A percentile compares a stretch with the other conserved stretches of the same genome.
Evolutionary conservation across 2,797 vertebrate genomes (phyloP).

Genomic region (Oophaga sylvatica): DNA sequence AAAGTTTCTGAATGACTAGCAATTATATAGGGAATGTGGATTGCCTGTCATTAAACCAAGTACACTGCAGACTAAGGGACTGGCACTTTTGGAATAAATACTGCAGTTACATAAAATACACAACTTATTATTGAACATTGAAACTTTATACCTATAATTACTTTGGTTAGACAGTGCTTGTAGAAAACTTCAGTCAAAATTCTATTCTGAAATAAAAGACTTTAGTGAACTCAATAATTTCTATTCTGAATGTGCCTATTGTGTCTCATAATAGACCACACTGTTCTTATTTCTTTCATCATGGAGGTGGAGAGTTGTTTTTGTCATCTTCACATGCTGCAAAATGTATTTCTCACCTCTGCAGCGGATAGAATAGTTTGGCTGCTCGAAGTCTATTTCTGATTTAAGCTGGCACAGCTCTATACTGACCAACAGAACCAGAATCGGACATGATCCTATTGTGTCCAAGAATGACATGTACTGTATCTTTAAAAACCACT

Average conservation of each 20-base stretch:
- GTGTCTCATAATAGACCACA: not conserved
- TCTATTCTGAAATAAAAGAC: not conserved
- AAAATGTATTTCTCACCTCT: no score
- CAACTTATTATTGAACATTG: not conserved
- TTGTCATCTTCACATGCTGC: no score
- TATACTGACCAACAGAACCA: not conserved
- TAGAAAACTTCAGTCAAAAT: not conserved
- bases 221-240: not conserved
- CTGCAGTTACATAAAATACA: not conserved
- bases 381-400: no score
- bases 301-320: no score
- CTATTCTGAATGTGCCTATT: not conserved
- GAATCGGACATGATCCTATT: not conserved
- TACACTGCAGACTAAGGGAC: not conserved
- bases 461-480: not conserved
- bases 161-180: not conserved
- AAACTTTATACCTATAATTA: not conserved
- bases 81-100: slow-evolving; percentile 1
- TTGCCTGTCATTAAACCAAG: slow-evolving; percentile 7
- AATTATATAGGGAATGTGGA: slow-evolving; percentile 43
- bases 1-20: slow-evolving; percentile 37
- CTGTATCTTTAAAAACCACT: not conserved
- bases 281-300: not conserved
- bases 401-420: not conserved
- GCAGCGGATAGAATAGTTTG: no score